These are phyloP conservation scores for Tautogolabrus adspersus DNA, from an alignment of 2,113 vertebrate genomes.

Conservation along the genomic window DNA sequence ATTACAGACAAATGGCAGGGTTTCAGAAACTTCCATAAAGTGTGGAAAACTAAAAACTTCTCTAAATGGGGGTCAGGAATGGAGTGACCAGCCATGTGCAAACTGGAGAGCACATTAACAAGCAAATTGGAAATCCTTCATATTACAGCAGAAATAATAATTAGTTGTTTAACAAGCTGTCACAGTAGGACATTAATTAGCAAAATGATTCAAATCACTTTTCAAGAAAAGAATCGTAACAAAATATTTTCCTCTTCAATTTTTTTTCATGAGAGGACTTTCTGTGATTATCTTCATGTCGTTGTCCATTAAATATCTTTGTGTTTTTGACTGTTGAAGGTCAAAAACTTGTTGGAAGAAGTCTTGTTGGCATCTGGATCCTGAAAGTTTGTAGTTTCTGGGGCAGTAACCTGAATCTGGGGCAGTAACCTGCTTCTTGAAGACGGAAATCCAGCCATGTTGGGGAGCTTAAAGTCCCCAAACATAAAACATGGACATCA, in stretches of 20 bases:
- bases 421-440: no score
- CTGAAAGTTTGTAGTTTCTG: no score
- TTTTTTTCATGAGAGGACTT: neutral
- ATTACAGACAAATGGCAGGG: neutral
- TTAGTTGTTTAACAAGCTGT: neutral
- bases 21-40: neutral
- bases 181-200: neutral
- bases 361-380: neutral
- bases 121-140: neutral
- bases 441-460: no score
- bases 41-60: neutral
- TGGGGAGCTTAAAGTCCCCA: no score
- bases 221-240: neutral
- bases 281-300: no score
- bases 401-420: no score
- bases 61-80: neutral
- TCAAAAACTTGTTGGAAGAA: neutral
- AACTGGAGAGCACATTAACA: neutral
- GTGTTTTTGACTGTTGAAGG: no score
- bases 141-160: neutral
- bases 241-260: neutral
- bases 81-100: neutral
- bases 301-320: neutral
- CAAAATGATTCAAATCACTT: neutral
- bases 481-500: no score